Evolutionary conservation across 2,888 invertebrate species (phyloP), one percentile per base, ranked within the genome.

Genomic region (Microctonus aethiopoides): DNA sequence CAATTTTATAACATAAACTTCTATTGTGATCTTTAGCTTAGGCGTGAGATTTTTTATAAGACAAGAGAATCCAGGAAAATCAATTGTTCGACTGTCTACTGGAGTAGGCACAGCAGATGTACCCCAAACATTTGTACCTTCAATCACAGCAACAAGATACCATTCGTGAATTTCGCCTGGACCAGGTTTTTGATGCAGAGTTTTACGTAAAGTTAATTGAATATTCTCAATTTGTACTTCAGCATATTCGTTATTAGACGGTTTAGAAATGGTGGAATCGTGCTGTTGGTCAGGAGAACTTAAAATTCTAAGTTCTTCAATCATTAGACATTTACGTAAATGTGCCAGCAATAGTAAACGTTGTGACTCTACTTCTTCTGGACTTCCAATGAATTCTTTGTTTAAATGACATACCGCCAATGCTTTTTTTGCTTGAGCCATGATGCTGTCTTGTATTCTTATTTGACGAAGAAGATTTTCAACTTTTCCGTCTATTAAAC

Each of bases 331-430:
- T 22, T 78, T 78, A 26, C 79, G 74, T 1, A 82, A 63, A 41
- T 71, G 72, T 5, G 89, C 87, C 70, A 87, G 80, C 1, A 89
- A 76, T 9, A 89, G 74, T 22, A 88, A 80, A 1, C 88, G 84
- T 75, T 89, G 89, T 0, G 88, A 89, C 74, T 89, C 89, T 0
- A 89, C 85, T 80, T 89, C 87, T 78, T 89, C 89, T 0, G 82
- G 75, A n/a, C 89, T 88, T 11, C 82, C 82, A 62, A 85, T 83
- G 71, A 89, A 86, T 72, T 88, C 87, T 9, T 88, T 88, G 74
- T 86, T 82, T 32, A 84, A 84, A 1, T 86, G 84, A 70, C 89
- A 89, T 24, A 88, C 80, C 16, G 79, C 85, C 10, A 89, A 83
- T 0, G 88, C 88, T 75, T 88, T 87, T 2, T 86, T 84, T 7